Conservation (phyloP, 1,140 invertebrate genomes). For the Caenorhabditis inopinata region DNA sequence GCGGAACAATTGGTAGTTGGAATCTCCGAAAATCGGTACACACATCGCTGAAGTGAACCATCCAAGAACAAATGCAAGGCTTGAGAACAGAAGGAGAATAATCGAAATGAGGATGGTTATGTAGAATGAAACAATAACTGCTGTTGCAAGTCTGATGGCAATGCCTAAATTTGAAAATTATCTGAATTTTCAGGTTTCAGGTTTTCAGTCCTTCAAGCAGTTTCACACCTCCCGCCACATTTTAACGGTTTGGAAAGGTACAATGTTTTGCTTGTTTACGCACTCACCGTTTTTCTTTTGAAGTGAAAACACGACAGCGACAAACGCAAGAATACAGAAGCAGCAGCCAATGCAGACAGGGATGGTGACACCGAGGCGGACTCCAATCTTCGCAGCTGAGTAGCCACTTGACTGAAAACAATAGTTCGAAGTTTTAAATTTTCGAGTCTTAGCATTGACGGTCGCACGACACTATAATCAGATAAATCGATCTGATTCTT, state of each 20-base stretch:
- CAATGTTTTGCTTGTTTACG: too few relatives aligned
- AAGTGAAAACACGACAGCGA: neutral
- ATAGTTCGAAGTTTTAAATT: too few relatives aligned
- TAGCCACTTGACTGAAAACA: constrained; percentile 17
- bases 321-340: constrained; percentile 12
- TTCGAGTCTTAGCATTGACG: too few relatives aligned
- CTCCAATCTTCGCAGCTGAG: neutral
- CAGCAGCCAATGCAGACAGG: neutral
- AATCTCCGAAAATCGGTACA: neutral
- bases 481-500: too few relatives aligned
- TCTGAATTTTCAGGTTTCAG: too few relatives aligned
- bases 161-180: neutral
- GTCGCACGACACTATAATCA: too few relatives aligned
- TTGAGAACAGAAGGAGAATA: neutral
- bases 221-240: too few relatives aligned
- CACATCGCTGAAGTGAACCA: neutral
- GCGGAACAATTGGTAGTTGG: neutral
- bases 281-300: neutral
- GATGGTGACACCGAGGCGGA: neutral
- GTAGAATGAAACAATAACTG: neutral
- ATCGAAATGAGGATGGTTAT: constrained; percentile 5
- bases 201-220: too few relatives aligned
- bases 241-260: too few relatives aligned
- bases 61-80: neutral
- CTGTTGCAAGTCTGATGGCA: neutral